Evolutionary conservation across 2,888 invertebrate genomes (phyloP).

Genomic region (Sarcophaga subvicina): DNA sequence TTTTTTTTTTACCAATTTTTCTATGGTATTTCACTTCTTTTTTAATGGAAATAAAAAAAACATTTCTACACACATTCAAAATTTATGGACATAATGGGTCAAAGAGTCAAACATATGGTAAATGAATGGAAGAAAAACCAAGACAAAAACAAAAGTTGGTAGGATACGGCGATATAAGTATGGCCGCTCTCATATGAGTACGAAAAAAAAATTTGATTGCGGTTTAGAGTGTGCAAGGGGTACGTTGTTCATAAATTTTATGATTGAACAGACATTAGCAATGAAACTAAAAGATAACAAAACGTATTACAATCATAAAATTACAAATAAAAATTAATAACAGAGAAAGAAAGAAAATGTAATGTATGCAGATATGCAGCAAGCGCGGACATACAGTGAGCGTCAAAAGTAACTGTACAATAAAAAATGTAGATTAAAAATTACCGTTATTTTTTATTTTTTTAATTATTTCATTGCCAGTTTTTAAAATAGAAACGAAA

Average conservation of each 20-base stretch:
- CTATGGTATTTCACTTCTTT: neutral
- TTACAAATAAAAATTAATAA: constrained; percentile 43
- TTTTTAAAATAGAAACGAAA: no score
- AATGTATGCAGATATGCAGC: constrained; percentile 8
- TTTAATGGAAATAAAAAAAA: neutral
- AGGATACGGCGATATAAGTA: constrained; percentile 18
- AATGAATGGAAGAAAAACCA: constrained; percentile 29
- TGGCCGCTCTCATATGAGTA: neutral
- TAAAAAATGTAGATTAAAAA: no score
- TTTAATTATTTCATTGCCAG: no score
- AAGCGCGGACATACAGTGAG: no score
- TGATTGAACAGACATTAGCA: constrained; percentile 30
- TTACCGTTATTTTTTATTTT: no score
- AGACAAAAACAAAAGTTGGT: neutral
- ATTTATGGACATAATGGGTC: constrained; percentile 65
- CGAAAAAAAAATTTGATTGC: no score
- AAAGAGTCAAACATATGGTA: constrained; percentile 68
- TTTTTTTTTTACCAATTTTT: constrained; percentile 15
- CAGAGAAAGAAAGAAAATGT: constrained; percentile 35
- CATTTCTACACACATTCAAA: constrained; percentile 12
- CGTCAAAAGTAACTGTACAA: no score
- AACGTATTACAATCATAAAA: constrained; percentile 46
- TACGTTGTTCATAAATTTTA: neutral
- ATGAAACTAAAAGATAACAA: neutral
- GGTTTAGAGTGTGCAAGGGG: no score